Base-by-base conservation (phyloP, 2,888 invertebrate genomes). In the Leucophenga maculata region DNA sequence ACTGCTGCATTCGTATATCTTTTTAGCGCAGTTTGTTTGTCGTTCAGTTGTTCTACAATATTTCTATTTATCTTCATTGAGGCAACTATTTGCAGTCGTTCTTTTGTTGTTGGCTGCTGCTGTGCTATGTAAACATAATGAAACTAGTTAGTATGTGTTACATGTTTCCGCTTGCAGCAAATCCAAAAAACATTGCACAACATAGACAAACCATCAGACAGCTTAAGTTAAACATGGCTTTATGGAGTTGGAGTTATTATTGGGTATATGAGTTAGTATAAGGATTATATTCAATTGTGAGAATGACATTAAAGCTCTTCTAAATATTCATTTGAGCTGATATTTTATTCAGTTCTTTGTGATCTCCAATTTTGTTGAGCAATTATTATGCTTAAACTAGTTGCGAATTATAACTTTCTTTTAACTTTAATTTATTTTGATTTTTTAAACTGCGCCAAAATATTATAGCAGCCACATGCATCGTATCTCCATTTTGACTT, bases 71-170 rank as follows among this genome's bases (percentile, higher is more conserved):
- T 39, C 39, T 60, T 39, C 8, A 39, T 39, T 39, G 9, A 11
- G 39, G 11, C 39, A 39, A 11, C 11, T 39, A 18, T 54, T 20
- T 54, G 22, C 14, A 16, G 16, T 9, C 16, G 16, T n/a, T 18
- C 22, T 60, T n/a, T 16, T 60, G 60, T 60, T 32, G 18, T n/a
- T n/a, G n/a, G n/a, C n/a, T n/a, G n/a, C 18, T 60, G 9, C 16
- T 6, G 11, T 20, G 16, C 16, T 39, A 39, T 60, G 60, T 44
- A 18, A 31, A 72, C 71, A 62, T 71, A 74, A 73, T 76, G 70
- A 77, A 72, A 75, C 76, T 62, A 73, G 76, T 69, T 72, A 69
- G 77, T 75, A 72, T 77, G 81, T 69, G 73, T 65, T 77, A 75
- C 72, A 78, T 78, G 74, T 74, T 78, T 78, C 74, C 71, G 68